Percentiles rank a stretch among this genome's conserved stretches.
phyloP scores from a whole-genome alignment of 92 coral and sea anemone genomes.

The Diadumene lineata region DNA sequence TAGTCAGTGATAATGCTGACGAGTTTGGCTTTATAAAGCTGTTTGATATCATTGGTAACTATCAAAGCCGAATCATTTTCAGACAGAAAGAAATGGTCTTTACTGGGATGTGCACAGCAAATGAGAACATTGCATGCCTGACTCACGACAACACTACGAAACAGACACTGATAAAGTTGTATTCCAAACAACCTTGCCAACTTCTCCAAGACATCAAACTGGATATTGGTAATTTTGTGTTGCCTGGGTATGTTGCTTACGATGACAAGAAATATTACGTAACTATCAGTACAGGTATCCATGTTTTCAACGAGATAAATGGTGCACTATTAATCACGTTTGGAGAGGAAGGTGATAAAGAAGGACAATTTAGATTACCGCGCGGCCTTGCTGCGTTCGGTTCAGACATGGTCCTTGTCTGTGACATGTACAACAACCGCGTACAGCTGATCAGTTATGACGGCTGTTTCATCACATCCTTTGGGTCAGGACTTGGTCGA shows the following conservation, averaged over 20 bases:
- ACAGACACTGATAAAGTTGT: constrained; percentile 1
- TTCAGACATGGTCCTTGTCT: constrained; percentile 16
- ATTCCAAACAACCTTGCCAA: background rate
- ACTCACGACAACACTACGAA: no score
- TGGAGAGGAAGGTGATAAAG: background rate
- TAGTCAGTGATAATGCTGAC: background rate
- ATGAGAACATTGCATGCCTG: constrained; percentile 1
- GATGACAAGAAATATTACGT: constrained; percentile 9
- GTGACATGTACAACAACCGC: background rate
- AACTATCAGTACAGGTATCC: background rate
- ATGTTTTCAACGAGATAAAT: constrained; percentile 2
- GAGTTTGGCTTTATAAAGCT: background rate
- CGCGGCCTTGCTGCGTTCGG: constrained; percentile 17
- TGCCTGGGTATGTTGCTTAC: background rate
- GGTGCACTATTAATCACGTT: constrained; percentile 6
- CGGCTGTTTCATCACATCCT: background rate
- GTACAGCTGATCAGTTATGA: constrained; percentile 5
- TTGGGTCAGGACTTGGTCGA: background rate
- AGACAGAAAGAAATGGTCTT: background rate
- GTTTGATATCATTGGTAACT: constrained; percentile 6
- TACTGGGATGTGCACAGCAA: background rate
- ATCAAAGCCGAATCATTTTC: background rate
- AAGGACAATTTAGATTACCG: background rate
- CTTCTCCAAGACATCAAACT: background rate
- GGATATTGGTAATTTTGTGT: background rate